These are phyloP conservation scores for Argentina silus DNA, from an alignment of 2,797 vertebrate genomes.

Conservation along the genomic window DNA sequence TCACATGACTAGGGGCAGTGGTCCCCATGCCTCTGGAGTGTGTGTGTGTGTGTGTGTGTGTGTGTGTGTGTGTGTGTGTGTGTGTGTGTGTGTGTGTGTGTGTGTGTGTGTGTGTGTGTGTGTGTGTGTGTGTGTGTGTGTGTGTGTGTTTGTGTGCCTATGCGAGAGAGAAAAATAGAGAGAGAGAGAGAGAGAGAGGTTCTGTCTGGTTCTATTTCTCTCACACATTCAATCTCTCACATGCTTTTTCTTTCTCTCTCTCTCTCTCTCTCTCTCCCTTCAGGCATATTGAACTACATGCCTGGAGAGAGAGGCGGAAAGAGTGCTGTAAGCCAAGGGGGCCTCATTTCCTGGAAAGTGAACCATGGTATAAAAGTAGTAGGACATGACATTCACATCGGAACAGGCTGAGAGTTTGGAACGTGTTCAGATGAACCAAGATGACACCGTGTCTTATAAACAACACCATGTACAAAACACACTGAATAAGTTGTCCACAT, in stretches of 20 bases:
- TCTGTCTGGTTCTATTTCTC: background rate
- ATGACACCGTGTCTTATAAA: background rate
- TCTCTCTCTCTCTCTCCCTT: conserved; percentile 1
- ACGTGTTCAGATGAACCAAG: background rate
- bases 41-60: background rate
- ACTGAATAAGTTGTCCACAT: too few relatives aligned
- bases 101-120: too few relatives aligned
- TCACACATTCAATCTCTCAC: background rate
- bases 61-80: background rate
- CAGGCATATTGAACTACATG: conserved; percentile 8
- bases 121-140: too few relatives aligned
- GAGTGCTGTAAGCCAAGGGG: conserved; percentile 8
- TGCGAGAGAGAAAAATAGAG: too few relatives aligned
- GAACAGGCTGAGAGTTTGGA: background rate
- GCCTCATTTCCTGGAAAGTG: conserved; percentile 32
- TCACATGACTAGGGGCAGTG: background rate
- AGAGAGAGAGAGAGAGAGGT: too few relatives aligned
- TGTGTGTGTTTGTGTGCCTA: too few relatives aligned
- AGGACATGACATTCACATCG: background rate
- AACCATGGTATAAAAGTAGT: conserved; percentile 9
- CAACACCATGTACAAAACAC: too few relatives aligned
- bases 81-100: too few relatives aligned
- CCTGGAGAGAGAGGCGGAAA: conserved; percentile 11
- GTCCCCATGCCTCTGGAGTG: background rate
- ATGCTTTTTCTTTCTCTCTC: background rate